A percentile compares a stretch with the other conserved stretches of the same genome.
phyloP scores from a whole-genome alignment of 2,888 invertebrate species.

The Papilio gigon region DNA sequence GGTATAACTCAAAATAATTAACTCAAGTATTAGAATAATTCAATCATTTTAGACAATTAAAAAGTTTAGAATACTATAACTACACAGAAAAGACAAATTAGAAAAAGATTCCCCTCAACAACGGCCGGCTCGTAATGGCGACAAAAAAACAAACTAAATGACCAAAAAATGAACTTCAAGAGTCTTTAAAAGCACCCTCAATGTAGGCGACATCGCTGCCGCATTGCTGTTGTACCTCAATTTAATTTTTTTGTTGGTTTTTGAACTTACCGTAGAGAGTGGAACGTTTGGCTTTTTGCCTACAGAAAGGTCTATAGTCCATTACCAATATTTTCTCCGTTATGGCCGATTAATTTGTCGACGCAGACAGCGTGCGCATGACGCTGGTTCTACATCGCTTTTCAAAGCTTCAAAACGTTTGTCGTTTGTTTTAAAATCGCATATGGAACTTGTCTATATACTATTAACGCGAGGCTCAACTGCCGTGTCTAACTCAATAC shows the following conservation, averaged over 20 bases:
- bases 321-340: constrained; percentile 51
- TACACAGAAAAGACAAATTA: background rate
- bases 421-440: background rate
- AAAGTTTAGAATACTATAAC: constrained; percentile 11
- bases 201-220: constrained; percentile 41
- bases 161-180: constrained; percentile 43
- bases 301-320: constrained; percentile 46
- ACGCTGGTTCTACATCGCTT: constrained; percentile 35
- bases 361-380: constrained; percentile 48
- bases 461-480: too few relatives aligned
- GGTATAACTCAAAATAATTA: background rate
- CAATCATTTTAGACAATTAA: constrained; percentile 17
- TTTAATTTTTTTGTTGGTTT: constrained; percentile 40
- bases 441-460: background rate
- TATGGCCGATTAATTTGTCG: constrained; percentile 54
- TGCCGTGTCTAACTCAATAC: too few relatives aligned
- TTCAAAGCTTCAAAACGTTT: constrained; percentile 29
- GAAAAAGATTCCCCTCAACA: constrained; percentile 19
- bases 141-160: constrained; percentile 39
- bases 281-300: constrained; percentile 41
- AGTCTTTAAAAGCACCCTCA: constrained; percentile 41
- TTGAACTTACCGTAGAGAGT: constrained; percentile 41
- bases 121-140: constrained; percentile 20
- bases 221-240: constrained; percentile 39
- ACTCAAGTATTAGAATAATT: background rate